Conservation (phyloP, 2,797 vertebrate species). For the Microchirus variegatus region DNA sequence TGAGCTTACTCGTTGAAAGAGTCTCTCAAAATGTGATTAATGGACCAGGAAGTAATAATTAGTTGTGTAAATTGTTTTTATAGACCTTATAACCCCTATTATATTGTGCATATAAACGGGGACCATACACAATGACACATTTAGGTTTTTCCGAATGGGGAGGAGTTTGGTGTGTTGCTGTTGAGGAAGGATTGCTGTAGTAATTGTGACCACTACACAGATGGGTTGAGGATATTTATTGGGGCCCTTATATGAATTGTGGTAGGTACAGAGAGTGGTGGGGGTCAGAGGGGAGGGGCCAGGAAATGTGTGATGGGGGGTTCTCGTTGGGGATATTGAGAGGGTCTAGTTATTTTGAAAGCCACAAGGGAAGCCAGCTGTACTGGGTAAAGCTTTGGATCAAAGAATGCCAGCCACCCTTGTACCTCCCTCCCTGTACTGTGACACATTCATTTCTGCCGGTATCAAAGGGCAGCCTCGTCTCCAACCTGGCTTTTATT, state of each 20-base stretch:
- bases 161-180: constrained; percentile 21
- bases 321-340: constrained; percentile 54
- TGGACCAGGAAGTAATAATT: constrained; percentile 68
- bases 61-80: constrained; percentile 64
- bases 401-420: constrained; percentile 69
- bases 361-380: constrained; percentile 77
- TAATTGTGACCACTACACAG: constrained; percentile 58
- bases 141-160: constrained; percentile 25
- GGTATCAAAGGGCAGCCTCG: constrained; percentile 58
- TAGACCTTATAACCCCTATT: constrained; percentile 45
- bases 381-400: constrained; percentile 72
- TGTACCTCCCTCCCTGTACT: constrained; percentile 39
- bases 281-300: constrained; percentile 65
- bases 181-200: constrained; percentile 36
- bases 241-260: constrained; percentile 71
- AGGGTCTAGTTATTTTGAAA: constrained; percentile 77
- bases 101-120: constrained; percentile 38
- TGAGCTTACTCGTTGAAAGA: constrained; percentile 46
- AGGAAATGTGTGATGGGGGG: constrained; percentile 65
- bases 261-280: constrained; percentile 52
- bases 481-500: constrained; percentile 66
- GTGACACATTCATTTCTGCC: constrained; percentile 62
- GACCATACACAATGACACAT: constrained; percentile 32
- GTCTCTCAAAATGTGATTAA: constrained; percentile 56
- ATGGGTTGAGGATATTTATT: constrained; percentile 68